A percentile compares a stretch with the other conserved stretches of the same genome.
Conservation (phyloP, 2,113 vertebrate genomes). For the Chloropsis cyanopogon region DNA sequence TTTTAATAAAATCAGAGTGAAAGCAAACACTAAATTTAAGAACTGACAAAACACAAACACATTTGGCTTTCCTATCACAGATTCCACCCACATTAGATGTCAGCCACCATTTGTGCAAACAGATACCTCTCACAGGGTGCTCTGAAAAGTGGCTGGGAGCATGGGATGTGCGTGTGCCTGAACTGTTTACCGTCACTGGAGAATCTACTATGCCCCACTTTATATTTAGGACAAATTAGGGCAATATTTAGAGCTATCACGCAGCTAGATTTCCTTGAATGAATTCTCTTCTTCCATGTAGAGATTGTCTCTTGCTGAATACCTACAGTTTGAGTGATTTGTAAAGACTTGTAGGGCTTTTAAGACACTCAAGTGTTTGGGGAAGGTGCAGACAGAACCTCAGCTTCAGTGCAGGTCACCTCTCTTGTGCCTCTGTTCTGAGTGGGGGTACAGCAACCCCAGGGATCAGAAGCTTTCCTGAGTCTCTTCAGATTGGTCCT, state of each 20-base stretch:
- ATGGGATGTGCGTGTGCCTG: accelerated
- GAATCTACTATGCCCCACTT: conserved; percentile 27
- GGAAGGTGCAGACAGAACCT: background rate
- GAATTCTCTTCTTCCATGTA: background rate
- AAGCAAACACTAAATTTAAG: background rate
- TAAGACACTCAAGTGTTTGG: background rate
- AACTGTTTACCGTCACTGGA: background rate
- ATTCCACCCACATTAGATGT: conserved; percentile 8
- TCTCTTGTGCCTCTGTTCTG: accelerated
- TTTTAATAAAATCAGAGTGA: background rate
- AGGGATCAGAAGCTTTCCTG: background rate
- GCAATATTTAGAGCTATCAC: background rate
- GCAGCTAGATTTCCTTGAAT: background rate
- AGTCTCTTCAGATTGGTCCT: background rate
- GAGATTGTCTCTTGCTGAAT: background rate
- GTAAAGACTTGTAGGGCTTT: background rate
- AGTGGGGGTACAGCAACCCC: background rate
- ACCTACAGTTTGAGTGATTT: background rate
- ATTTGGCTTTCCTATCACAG: background rate
- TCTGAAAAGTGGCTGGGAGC: background rate
- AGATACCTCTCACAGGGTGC: background rate
- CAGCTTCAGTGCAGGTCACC: accelerated
- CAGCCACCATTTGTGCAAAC: conserved; percentile 7
- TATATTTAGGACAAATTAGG: background rate
- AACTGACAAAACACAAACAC: background rate